Evolutionary conservation across 2,888 invertebrate genomes (phyloP).

Genomic region (Phengaris arion): DNA sequence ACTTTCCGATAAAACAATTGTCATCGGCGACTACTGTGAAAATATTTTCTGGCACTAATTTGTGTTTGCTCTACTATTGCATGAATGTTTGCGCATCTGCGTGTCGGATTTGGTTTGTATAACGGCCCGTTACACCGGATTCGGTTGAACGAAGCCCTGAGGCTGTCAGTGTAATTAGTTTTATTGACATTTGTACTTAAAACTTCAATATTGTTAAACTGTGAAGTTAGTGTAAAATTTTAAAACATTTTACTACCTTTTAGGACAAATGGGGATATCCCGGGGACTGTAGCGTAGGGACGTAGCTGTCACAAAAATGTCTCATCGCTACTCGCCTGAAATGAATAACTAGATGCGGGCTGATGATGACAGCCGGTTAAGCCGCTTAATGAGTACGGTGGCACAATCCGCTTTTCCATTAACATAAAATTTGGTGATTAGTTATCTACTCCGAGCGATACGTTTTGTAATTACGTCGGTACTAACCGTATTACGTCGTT

Average conservation of each 20-base stretch:
- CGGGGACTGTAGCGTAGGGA: neutral
- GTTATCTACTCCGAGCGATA: constrained; percentile 17
- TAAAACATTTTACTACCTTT: too few species aligned
- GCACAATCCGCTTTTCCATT: constrained; percentile 16
- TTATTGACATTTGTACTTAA: neutral
- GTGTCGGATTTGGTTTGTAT: neutral
- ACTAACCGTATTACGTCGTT: neutral
- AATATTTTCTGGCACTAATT: neutral
- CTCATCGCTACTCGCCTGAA: neutral
- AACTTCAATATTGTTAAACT: neutral
- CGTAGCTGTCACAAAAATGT: neutral
- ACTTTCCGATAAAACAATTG: neutral
- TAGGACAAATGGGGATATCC: neutral
- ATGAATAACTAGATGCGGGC: neutral
- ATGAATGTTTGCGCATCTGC: neutral
- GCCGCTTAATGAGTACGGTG: constrained; percentile 15
- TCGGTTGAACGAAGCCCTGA: neutral
- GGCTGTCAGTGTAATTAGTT: neutral
- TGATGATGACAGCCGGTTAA: constrained; percentile 17
- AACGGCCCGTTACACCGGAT: neutral
- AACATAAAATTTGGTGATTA: constrained; percentile 21
- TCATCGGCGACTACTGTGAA: neutral
- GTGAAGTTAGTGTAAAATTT: too few species aligned
- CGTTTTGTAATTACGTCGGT: constrained; percentile 22
- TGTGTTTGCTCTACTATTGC: neutral